These are phyloP conservation scores for Macrophya alboannulata DNA, from an alignment of 2,888 invertebrate species.

Conservation along the genomic window DNA sequence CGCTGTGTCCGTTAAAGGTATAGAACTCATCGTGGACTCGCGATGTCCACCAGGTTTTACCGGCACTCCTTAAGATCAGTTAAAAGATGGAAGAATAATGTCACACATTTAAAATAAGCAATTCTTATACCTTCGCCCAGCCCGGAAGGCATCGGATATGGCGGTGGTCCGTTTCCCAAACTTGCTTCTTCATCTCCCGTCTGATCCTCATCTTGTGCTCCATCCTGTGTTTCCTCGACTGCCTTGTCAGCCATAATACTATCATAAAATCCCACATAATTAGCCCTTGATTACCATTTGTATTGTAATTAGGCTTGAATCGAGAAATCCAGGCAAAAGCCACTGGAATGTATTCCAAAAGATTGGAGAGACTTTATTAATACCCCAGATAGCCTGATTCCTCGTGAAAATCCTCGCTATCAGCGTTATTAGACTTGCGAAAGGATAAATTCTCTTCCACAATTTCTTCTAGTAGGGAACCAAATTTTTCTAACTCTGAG, in stretches of 20 bases:
- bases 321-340: not conserved
- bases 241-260: slow-evolving; percentile 45
- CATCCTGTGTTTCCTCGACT: slow-evolving; percentile 59
- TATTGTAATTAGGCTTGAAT: slow-evolving; percentile 11
- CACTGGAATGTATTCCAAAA: not conserved
- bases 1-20: slow-evolving; percentile 71
- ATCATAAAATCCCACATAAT: not conserved
- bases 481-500: slow-evolving; percentile 9
- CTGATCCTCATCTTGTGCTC: slow-evolving; percentile 59
- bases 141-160: slow-evolving; percentile 60
- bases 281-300: not conserved
- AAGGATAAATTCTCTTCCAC: slow-evolving; percentile 55
- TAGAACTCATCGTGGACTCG: slow-evolving; percentile 66
- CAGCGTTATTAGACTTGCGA: slow-evolving; percentile 53
- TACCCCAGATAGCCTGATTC: slow-evolving; percentile 11
- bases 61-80: slow-evolving; percentile 59
- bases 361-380: not conserved
- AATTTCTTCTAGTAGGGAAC: slow-evolving; percentile 51
- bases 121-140: slow-evolving; percentile 60
- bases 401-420: slow-evolving; percentile 48
- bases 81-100: not conserved
- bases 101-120: not conserved
- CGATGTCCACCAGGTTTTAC: slow-evolving; percentile 63
- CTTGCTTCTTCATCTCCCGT: slow-evolving; percentile 60
- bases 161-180: slow-evolving; percentile 62